phyloP scores from a whole-genome alignment of 2,113 vertebrate species.

The Muscicapa adusta region DNA sequence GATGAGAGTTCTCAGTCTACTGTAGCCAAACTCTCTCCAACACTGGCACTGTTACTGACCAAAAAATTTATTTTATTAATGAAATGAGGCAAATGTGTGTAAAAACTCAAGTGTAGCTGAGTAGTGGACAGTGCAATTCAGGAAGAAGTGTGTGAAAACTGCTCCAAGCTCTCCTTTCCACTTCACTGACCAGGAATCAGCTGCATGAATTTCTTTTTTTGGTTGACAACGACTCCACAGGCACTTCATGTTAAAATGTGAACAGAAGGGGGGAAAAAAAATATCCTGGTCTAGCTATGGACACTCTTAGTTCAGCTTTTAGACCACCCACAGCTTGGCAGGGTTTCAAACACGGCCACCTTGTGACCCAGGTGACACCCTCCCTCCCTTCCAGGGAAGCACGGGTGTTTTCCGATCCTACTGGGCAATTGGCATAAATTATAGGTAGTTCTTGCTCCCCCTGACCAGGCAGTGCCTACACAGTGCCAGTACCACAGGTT shows the following conservation, averaged over 20 bases:
- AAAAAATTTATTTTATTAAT: background rate
- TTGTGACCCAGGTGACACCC: background rate
- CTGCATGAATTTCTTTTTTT: background rate
- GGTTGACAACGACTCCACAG: background rate
- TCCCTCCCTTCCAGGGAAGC: background rate
- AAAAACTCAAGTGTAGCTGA: background rate
- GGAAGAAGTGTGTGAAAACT: background rate
- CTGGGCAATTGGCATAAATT: background rate
- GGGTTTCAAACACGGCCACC: background rate
- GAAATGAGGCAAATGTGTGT: background rate
- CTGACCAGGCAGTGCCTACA: background rate
- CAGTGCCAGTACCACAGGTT: background rate
- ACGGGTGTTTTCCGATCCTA: rapidly evolving
- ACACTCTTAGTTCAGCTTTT: background rate
- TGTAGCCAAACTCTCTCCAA: background rate
- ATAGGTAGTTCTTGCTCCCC: background rate
- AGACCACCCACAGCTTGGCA: background rate
- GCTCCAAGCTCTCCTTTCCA: background rate
- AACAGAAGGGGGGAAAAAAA: background rate
- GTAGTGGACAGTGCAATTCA: background rate
- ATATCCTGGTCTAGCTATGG: background rate
- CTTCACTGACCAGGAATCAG: background rate
- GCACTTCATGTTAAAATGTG: background rate
- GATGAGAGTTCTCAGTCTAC: background rate
- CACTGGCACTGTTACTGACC: background rate